Evolutionary conservation across 2,797 vertebrate species (phyloP).

Genomic region (Chelon labrosus): DNA sequence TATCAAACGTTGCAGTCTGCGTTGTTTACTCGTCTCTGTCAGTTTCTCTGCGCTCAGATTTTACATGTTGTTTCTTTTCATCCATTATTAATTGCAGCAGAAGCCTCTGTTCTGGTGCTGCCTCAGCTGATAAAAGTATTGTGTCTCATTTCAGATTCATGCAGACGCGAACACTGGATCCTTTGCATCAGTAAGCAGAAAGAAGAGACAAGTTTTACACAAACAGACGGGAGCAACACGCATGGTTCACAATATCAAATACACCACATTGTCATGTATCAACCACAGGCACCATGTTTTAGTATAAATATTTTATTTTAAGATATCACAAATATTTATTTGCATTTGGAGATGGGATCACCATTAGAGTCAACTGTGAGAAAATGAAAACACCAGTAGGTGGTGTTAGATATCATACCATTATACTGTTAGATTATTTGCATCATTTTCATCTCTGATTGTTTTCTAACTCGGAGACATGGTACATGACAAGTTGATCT

Average conservation of each 20-base stretch:
- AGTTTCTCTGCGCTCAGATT: conserved; percentile 7
- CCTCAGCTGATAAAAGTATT: conserved; percentile 35
- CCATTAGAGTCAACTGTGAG: neutral
- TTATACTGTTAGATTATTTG: neutral
- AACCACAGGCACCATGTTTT: conserved; percentile 25
- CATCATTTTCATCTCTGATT: conserved; percentile 1
- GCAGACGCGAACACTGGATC: conserved; percentile 11
- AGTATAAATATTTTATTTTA: conserved; percentile 84
- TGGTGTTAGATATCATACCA: conserved; percentile 9
- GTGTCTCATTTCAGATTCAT: conserved; percentile 29
- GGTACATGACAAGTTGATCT: neutral
- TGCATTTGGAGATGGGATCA: conserved; percentile 24
- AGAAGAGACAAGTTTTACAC: conserved; percentile 9
- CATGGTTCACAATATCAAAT: conserved; percentile 21
- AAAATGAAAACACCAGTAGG: conserved; percentile 17
- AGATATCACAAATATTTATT: conserved; percentile 63
- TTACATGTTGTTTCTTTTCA: conserved; percentile 56
- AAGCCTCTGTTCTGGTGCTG: conserved; percentile 43
- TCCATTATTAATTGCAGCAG: conserved; percentile 63
- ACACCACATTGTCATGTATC: conserved; percentile 4
- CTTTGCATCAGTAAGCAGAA: conserved; percentile 17
- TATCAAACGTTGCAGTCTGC: conserved; percentile 27
- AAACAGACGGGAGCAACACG: neutral
- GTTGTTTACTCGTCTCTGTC: conserved; percentile 50
- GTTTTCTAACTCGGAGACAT: conserved; percentile 13